Evolutionary conservation across 53 echinoderm and acorn worm species (phyloP).

Genomic region (Paracentrotus lividus): DNA sequence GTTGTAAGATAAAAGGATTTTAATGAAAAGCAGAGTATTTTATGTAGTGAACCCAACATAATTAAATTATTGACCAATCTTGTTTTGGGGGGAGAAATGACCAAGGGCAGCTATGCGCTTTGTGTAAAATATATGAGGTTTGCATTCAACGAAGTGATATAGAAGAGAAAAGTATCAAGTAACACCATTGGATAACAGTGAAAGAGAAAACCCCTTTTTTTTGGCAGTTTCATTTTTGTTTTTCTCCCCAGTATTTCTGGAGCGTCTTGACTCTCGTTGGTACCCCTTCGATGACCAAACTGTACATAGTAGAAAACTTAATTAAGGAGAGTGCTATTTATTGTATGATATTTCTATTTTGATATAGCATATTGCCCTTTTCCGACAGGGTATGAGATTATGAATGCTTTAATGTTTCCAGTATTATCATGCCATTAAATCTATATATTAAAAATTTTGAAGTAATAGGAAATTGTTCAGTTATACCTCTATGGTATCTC

Average conservation of each 20-base stretch:
- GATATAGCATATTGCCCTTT: neutral
- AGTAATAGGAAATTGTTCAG: neutral
- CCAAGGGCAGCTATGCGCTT: neutral
- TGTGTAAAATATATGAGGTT: neutral
- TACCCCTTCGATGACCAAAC: constrained; percentile 63
- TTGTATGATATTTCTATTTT: constrained; percentile 52
- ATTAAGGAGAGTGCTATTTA: constrained; percentile 43
- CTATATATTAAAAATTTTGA: neutral
- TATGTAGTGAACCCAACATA: neutral
- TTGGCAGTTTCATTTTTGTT: neutral
- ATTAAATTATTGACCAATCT: neutral
- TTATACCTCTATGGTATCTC: neutral
- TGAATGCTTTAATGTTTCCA: neutral
- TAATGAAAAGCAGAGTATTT: neutral
- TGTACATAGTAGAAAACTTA: constrained; percentile 40
- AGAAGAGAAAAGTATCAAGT: neutral
- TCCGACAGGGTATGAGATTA: neutral
- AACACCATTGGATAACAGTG: neutral
- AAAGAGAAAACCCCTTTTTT: neutral
- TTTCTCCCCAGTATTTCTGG: constrained; percentile 21
- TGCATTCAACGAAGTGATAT: neutral
- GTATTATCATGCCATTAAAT: constrained; percentile 48
- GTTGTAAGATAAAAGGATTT: neutral
- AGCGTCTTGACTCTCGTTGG: constrained; percentile 46
- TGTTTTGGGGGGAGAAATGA: neutral